Evolutionary conservation across 2,113 vertebrate genomes (phyloP).

Genomic region (Oncorhynchus tshawytscha): DNA sequence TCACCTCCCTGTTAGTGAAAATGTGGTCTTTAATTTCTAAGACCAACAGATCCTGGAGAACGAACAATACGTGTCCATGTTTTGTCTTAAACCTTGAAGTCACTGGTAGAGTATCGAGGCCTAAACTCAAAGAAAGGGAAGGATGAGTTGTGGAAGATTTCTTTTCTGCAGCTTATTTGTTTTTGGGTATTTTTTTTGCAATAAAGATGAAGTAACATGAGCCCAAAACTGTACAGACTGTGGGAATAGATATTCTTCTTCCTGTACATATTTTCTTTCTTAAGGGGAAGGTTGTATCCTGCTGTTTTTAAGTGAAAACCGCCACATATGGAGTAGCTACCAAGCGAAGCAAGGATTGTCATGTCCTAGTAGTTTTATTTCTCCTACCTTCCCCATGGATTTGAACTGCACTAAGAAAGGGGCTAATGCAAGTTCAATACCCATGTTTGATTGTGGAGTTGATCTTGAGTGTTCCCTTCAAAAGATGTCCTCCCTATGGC

Average conservation of each 20-base stretch:
- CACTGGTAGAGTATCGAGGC: constrained; percentile 45
- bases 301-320: constrained; percentile 32
- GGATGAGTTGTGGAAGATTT: constrained; percentile 37
- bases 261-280: constrained; percentile 67
- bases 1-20: constrained; percentile 54
- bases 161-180: constrained; percentile 47
- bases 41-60: constrained; percentile 56
- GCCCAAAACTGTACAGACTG: constrained; percentile 74
- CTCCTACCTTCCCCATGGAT: background rate
- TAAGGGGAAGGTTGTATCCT: constrained; percentile 49
- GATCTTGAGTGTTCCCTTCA: constrained; percentile 7
- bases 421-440: constrained; percentile 38
- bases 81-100: constrained; percentile 60
- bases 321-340: constrained; percentile 38
- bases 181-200: constrained; percentile 39
- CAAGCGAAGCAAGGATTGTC: constrained; percentile 42
- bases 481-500: constrained; percentile 19
- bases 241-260: constrained; percentile 61
- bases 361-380: constrained; percentile 23
- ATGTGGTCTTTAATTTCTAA: constrained; percentile 78
- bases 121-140: constrained; percentile 43
- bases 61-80: constrained; percentile 51
- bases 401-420: constrained; percentile 37
- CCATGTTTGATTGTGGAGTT: constrained; percentile 33
- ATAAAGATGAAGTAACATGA: constrained; percentile 70